A percentile compares a stretch with the other conserved stretches of the same genome.
Evolutionary conservation across 2,888 invertebrate genomes (phyloP).

Genomic region (Strigamia maritima): DNA sequence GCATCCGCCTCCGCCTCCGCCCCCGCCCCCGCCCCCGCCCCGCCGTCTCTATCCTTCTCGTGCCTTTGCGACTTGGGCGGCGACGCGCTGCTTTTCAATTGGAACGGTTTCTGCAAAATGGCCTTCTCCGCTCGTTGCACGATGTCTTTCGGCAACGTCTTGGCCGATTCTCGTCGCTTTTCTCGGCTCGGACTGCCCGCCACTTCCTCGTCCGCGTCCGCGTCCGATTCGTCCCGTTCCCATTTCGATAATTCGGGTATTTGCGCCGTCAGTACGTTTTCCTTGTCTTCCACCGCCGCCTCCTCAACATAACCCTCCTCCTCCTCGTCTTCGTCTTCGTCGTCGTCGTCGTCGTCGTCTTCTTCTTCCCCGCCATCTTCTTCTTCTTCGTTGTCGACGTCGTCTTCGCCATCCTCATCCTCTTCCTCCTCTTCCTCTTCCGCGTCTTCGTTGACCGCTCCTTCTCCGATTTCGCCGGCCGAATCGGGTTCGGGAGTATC

Average conservation of each 20-base stretch:
- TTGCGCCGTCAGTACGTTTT: constrained; percentile 47
- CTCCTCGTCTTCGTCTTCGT: constrained; percentile 54
- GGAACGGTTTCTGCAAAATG: constrained; percentile 82
- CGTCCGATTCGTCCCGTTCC: constrained; percentile 68
- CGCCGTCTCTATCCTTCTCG: constrained; percentile 50
- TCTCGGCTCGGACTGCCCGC: constrained; percentile 38
- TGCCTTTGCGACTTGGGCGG: constrained; percentile 58
- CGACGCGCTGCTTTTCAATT: too few relatives aligned
- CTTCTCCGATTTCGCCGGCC: constrained; percentile 44
- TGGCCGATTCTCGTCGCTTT: constrained; percentile 56
- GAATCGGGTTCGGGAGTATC: constrained; percentile 49
- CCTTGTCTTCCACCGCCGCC: constrained; percentile 42
- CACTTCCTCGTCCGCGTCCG: not conserved
- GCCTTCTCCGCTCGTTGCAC: constrained; percentile 87
- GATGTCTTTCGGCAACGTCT: constrained; percentile 78
- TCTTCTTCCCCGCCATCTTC: constrained; percentile 50
- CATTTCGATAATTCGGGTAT: constrained; percentile 79
- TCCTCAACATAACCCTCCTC: constrained; percentile 50
- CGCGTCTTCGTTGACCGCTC: constrained; percentile 49
- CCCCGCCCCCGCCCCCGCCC: constrained; percentile 49
- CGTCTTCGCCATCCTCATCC: constrained; percentile 53
- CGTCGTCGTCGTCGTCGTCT: constrained; percentile 50
- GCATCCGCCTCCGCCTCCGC: constrained; percentile 41
- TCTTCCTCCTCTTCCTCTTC: constrained; percentile 51
- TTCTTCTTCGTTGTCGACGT: constrained; percentile 50